Base-by-base conservation (phyloP, 2,113 vertebrate genomes). In the Meleagris gallopavo region DNA sequence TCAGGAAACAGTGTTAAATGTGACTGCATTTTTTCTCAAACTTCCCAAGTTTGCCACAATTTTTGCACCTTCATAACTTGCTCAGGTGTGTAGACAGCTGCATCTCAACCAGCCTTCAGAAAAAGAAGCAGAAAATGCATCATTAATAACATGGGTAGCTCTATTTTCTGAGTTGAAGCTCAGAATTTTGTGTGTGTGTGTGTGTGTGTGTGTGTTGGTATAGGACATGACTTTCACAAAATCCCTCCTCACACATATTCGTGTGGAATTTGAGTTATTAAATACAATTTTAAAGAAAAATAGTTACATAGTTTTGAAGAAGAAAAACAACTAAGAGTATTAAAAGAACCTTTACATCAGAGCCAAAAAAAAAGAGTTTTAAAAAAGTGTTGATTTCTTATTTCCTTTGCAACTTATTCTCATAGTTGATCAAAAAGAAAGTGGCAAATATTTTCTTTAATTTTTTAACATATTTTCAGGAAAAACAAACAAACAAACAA, bases 1-100 rank as follows among this genome's bases (percentile, higher is more conserved):
- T 25, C 58, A 41, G 30, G 50, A 73, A 86, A 25, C 21, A 36
- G 16, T 64, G 32, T 74, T 89, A 93, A 94, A 69, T 50, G 78
- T 27, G 61, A 64, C 13, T 69, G 11, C 36, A 48, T 62, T 3
- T 25, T 82, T 34, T 83, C 43, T 38, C 75, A 60, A 52, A 54
- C 14, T 78, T 92, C 0, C 0, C 41, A 67, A 67, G 38, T 48
- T 80, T 72, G 11, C n/a, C 1, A 1, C 46, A 14, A 1, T 67
- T 75, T 94, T 55, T 67, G 25, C 88, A 85, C 3, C 5, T 34
- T 46, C 62, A 57, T 9, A 61, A 24, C 17, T 80, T 58, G 20
- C 21, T 83, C 65, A 82, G 85, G 65, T 78, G 30, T 48, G 40
- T 22, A 85, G 50, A 64, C 30, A 89, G 34, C 9, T 52, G 52